A percentile compares a stretch with the other conserved stretches of the same genome.
Evolutionary conservation across 2,797 vertebrate species (phyloP).

Genomic region (Epinephelus malabaricus): DNA sequence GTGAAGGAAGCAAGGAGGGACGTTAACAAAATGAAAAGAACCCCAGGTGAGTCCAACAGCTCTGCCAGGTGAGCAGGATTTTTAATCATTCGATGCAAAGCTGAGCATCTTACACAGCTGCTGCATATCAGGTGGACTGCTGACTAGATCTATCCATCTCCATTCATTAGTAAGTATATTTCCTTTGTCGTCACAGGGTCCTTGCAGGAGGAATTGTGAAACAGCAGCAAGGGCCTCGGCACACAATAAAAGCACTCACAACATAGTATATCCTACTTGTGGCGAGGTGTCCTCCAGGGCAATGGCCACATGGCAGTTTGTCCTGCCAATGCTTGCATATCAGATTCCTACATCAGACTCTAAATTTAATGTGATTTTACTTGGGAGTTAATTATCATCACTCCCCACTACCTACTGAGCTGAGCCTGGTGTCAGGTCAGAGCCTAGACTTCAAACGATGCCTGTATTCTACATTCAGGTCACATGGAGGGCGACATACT

Average conservation of each 20-base stretch:
- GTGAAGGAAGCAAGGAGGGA: no score
- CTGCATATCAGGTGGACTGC: neutral
- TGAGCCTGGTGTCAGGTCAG: no score
- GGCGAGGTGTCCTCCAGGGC: neutral
- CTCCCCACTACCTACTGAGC: no score
- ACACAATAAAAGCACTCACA: neutral
- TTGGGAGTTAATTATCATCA: neutral
- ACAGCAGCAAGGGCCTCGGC: neutral
- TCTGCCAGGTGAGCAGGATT: no score
- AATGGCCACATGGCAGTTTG: neutral
- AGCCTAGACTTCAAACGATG: no score
- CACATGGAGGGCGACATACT: no score
- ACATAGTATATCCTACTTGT: neutral
- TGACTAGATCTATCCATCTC: neutral
- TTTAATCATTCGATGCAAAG: no score
- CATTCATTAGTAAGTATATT: neutral
- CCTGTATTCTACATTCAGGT: no score
- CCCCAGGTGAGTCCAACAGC: no score
- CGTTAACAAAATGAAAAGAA: no score
- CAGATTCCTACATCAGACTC: neutral
- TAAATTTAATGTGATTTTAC: neutral
- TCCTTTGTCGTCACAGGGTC: neutral
- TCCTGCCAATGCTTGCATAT: neutral
- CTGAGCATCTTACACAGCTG: neutral
- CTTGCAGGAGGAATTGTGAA: neutral